A percentile compares a stretch with the other conserved stretches of the same genome.
These are phyloP conservation scores for Pocillopora meandrina DNA, from an alignment of 92 coral and sea anemone species.

Conservation along the genomic window DNA sequence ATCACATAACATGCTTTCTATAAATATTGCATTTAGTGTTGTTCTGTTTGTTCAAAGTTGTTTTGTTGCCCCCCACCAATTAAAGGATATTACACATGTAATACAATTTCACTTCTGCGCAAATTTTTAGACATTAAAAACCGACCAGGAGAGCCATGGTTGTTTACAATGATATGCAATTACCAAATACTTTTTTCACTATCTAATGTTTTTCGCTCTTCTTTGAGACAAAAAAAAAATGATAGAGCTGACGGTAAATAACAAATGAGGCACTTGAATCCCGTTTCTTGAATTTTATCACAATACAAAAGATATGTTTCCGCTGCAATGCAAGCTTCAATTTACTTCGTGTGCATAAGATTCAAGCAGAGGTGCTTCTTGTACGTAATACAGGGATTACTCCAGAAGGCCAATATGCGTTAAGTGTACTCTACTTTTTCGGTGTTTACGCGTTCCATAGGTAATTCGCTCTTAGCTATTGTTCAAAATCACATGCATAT, in stretches of 20 bases:
- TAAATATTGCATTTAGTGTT: slow-evolving; percentile 9
- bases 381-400: not conserved
- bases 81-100: slow-evolving; percentile 8
- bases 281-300: not conserved
- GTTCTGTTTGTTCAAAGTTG: slow-evolving; percentile 34
- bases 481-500: slow-evolving; percentile 14
- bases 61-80: slow-evolving; percentile 12
- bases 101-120: not conserved
- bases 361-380: slow-evolving; percentile 15
- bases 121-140: not conserved
- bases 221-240: not conserved
- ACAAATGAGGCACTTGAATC: not conserved
- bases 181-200: not conserved
- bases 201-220: not conserved
- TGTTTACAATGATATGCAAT: not conserved
- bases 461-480: no score
- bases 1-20: not conserved
- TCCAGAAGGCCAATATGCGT: not conserved
- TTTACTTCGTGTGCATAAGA: not conserved
- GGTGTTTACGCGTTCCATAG: slow-evolving; percentile 1
- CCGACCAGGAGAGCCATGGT: not conserved
- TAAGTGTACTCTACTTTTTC: not conserved
- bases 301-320: not conserved
- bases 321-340: not conserved
- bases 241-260: not conserved